These are phyloP conservation scores for Rhinopomastus cyanomelas DNA, from an alignment of 2,113 vertebrate genomes.

Conservation along the genomic window DNA sequence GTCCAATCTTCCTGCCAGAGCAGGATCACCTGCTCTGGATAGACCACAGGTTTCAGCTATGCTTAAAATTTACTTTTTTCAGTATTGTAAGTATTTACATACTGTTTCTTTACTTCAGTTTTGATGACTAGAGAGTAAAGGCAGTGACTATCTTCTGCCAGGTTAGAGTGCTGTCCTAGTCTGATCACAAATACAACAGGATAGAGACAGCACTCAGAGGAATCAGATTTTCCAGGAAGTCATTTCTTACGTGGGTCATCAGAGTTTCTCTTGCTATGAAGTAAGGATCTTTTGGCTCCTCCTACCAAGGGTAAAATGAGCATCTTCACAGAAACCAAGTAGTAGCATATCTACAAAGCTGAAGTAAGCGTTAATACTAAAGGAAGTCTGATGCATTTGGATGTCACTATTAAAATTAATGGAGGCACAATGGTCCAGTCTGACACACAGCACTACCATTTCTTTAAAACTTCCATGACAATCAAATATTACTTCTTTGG, in stretches of 20 bases:
- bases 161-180: neutral
- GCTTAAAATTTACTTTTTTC: neutral
- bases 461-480: neutral
- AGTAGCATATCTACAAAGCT: neutral
- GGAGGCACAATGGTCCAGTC: neutral
- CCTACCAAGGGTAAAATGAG: neutral
- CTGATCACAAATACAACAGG: fast-evolving
- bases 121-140: neutral
- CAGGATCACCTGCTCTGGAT: too few species aligned
- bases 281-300: neutral
- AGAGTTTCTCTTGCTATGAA: neutral
- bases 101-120: neutral
- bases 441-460: neutral
- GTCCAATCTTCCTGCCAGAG: too few species aligned
- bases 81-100: neutral
- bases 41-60: neutral
- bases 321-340: neutral
- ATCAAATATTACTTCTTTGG: neutral
- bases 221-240: neutral
- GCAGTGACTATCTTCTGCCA: neutral
- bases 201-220: neutral
- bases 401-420: neutral
- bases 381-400: neutral
- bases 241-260: neutral
- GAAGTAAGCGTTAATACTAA: neutral